phyloP scores from a whole-genome alignment of 1,140 invertebrate species.

The Atta cephalotes region DNA sequence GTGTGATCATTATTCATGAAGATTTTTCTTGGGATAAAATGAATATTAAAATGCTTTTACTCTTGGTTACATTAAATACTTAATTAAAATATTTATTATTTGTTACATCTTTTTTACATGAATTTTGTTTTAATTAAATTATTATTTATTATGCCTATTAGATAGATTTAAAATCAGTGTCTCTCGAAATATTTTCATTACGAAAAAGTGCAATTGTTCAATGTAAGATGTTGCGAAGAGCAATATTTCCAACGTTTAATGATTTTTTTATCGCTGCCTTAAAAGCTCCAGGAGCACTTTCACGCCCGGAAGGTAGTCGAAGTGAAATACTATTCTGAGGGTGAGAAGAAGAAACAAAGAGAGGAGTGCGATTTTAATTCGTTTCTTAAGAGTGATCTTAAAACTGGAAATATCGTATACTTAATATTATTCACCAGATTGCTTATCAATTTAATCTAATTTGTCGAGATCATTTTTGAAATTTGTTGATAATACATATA shows the following conservation, averaged over 20 bases:
- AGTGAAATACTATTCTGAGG: conserved; percentile 34
- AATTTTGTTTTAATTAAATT: conserved; percentile 28
- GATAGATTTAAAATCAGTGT: background rate
- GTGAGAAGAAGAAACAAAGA: background rate
- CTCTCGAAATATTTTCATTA: conserved; percentile 13
- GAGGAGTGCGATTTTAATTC: conserved; percentile 32
- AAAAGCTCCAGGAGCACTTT: conserved; percentile 23
- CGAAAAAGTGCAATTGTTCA: conserved; percentile 15
- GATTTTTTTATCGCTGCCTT: conserved; percentile 52
- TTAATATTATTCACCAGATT: background rate
- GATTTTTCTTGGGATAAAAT: background rate
- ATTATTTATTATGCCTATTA: background rate
- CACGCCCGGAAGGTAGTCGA: conserved; percentile 4
- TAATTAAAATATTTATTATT: conserved; percentile 12
- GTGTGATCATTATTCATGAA: background rate
- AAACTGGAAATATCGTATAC: background rate
- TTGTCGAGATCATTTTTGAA: background rate
- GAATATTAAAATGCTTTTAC: background rate
- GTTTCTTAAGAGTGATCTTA: conserved; percentile 27
- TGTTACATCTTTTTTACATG: background rate
- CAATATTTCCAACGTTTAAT: conserved; percentile 39
- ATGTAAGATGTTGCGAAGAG: background rate
- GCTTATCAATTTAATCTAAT: conserved; percentile 27
- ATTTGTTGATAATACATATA: background rate
- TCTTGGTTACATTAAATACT: background rate